Evolutionary conservation across 1,140 invertebrate genomes (phyloP), one percentile per base, ranked within the genome.

Genomic region (Apis dorsata): DNA sequence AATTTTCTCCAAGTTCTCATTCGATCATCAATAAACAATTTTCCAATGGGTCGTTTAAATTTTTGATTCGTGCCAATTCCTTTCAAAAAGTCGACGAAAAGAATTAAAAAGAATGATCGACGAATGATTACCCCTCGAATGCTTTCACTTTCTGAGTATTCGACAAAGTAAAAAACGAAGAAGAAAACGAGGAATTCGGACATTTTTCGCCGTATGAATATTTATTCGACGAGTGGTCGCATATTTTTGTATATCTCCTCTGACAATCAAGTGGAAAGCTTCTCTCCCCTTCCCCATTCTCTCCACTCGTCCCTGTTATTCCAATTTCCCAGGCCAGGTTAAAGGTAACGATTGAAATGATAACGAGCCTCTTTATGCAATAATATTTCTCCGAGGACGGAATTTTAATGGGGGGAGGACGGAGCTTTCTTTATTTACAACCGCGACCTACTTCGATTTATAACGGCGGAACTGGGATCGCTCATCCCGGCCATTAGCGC

Each of bases 341-440:
- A 68, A 81, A 75, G 55, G 79, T 68, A 75, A 73, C 72, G 79
- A 82, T 82, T 78, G 74, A 78, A 77, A 82, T 60, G 81, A 82
- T 78, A 75, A 82, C 81, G 74, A 82, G 34, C 3, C 19, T 55
- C 51, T 82, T 55, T 15, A 34, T 57, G 62, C 55, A 24, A 82
- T 68, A 70, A 69, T 63, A 28, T 59, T 21, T 75, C 66, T 24
- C 19, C 74, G 17, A n/a, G 66, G 66, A 15, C 28, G 74, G 74
- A 78, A 78, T 78, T 82, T 78, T 82, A 82, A 82, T 70, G 66
- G 49, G 1, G 60, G 78, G 10, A 2, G 34, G 34, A 34, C 4
- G 34, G 34, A 44, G 57, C 2, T 53, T 82, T 78, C 66, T 77
- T 77, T 70, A 70, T 82, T 82, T 82, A 60, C 63, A 53, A 49